Evolutionary conservation across 2,888 invertebrate species (phyloP), one percentile per base, ranked within the genome.

Genomic region (Chrysina gloriosa): DNA sequence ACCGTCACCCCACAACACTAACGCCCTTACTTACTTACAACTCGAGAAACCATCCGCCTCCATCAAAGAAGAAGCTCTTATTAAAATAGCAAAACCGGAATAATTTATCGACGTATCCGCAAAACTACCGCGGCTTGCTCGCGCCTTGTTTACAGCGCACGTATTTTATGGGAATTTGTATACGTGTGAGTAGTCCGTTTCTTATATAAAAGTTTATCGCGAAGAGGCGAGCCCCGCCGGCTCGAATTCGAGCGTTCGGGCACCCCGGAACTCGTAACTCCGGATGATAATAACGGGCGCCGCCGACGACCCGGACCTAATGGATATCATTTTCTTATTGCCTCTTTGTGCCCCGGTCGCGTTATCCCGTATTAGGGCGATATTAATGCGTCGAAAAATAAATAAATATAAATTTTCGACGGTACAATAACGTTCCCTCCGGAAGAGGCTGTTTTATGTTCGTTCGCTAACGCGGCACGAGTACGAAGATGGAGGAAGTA

Each of bases 261-360:
- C 56, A 25, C 6, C 19, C 16, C 58, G 58, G 11, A 58, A 39
- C 58, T 58, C 58, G 58, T 58, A 58, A 58, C 58, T 58, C 14
- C 58, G 58, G 39, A 58, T 58, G 58, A 58, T 58, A 58, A 58
- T 58, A 58, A 58, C 58, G 58, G 25, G 58, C 42, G 58, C 58
- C 58, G 42, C 39, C 58, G 42, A 58, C 58, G 58, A 58, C 58
- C 58, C 39, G 39, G 42, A 58, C 39, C 58, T 58, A 58, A 58
- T 58, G 58, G 58, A 58, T 58, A 58, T 58, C 42, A 58, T 58
- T 58, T 58, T 58, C 58, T 58, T 58, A 58, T 58, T 58, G 58
- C 42, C 39, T 27, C 58, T 58, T 58, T 58, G 39, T 39, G 58
- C 58, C 58, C 58, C 58, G 58, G 58, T 39, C 58, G 58, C 58